Conservation (phyloP, 2,113 vertebrate species). For the Cryptotis parvus region DNA sequence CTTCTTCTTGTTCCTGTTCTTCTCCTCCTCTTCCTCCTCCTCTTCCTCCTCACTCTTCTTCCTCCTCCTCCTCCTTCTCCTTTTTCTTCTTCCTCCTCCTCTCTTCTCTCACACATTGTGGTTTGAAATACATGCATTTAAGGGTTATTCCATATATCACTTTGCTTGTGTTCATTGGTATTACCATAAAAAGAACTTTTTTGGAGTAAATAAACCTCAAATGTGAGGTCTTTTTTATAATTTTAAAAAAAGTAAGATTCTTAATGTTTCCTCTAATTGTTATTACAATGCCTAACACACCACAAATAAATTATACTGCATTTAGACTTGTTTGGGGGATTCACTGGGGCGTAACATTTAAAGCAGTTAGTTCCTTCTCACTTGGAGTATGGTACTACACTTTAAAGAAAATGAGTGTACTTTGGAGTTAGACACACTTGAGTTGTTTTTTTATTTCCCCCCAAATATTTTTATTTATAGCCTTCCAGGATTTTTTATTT, state of each 20-base stretch:
- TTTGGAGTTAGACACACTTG: not conserved
- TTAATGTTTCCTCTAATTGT: not conserved
- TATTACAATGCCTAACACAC: not conserved
- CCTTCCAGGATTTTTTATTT: not conserved
- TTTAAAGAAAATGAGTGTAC: slow-evolving; percentile 18
- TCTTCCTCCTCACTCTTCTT: no score
- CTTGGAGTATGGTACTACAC: not conserved
- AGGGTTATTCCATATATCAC: no score
- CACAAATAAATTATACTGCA: not conserved
- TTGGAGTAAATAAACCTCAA: no score
- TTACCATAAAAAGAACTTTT: no score
- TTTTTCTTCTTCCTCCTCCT: no score
- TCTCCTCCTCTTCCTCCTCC: no score
- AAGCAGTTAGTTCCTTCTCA: not conserved
- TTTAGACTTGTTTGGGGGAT: not conserved
- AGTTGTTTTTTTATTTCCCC: not conserved
- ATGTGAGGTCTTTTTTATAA: no score
- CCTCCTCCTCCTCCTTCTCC: no score
- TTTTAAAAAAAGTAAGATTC: not conserved
- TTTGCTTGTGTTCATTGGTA: no score
- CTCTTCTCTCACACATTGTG: no score
- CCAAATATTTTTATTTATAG: not conserved
- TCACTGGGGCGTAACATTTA: not conserved
- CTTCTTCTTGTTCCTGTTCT: no score
- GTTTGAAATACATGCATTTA: no score